These are phyloP conservation scores for Agrypnus murinus DNA, from an alignment of 2,888 invertebrate species.

Conservation along the genomic window DNA sequence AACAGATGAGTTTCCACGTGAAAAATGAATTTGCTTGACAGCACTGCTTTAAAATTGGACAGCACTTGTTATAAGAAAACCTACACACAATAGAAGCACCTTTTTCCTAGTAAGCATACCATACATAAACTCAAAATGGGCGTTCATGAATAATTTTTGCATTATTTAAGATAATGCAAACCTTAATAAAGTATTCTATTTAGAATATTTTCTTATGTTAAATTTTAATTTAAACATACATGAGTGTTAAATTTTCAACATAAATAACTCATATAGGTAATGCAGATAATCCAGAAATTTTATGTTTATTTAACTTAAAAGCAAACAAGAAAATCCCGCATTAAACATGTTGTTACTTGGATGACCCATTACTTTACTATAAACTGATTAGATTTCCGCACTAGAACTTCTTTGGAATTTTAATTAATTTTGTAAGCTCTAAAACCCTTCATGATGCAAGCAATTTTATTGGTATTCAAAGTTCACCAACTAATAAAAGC, in stretches of 20 bases:
- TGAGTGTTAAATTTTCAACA: too few species aligned
- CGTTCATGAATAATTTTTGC: too few species aligned
- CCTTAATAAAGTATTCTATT: too few species aligned
- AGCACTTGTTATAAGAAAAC: background rate
- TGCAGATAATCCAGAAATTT: too few species aligned
- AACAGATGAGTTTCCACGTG: background rate
- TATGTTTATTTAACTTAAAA: too few species aligned
- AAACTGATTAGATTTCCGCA: constrained; percentile 2
- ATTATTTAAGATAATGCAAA: too few species aligned
- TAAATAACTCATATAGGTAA: too few species aligned
- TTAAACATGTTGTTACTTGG: background rate
- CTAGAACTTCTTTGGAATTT: constrained; percentile 11
- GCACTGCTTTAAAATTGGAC: background rate
- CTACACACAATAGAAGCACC: background rate
- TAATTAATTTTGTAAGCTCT: constrained; percentile 9
- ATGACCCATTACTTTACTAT: background rate
- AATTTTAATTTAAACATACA: too few species aligned
- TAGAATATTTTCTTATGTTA: too few species aligned
- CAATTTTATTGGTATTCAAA: constrained; percentile 6
- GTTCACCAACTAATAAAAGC: constrained; percentile 8
- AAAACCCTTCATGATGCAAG: background rate
- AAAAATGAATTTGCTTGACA: background rate
- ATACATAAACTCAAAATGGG: too few species aligned
- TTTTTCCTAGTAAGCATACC: too few species aligned
- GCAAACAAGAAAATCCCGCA: too few species aligned